Percentiles rank a stretch among this genome's conserved stretches.
These are phyloP conservation scores for Drosophila insularis DNA, from an alignment of 1,140 invertebrate genomes.

Conservation along the genomic window DNA sequence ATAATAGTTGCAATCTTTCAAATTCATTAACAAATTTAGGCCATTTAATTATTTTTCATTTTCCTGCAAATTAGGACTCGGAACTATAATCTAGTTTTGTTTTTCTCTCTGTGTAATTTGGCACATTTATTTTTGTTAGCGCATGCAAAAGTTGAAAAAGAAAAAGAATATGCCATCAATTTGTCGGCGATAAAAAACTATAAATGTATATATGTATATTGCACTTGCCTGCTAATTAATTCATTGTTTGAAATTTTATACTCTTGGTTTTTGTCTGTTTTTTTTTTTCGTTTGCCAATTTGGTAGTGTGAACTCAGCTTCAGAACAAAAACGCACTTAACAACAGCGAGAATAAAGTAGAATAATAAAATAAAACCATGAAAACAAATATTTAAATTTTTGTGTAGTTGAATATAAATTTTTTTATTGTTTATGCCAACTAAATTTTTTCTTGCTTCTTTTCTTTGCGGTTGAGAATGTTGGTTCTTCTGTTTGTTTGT, in stretches of 20 bases:
- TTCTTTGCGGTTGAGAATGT: conserved; percentile 5
- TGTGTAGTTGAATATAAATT: conserved; percentile 14
- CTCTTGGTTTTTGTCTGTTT: background rate
- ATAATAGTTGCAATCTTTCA: too few species aligned
- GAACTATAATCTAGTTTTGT: background rate
- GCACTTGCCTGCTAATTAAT: conserved; percentile 67
- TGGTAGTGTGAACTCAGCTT: conserved; percentile 30
- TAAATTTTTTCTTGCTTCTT: conserved; percentile 17
- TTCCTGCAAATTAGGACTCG: too few species aligned
- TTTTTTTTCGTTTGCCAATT: conserved; percentile 3
- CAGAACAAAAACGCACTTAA: conserved; percentile 22
- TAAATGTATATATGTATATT: conserved; percentile 17
- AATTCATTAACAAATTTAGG: too few species aligned
- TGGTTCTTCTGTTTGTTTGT: conserved; percentile 21
- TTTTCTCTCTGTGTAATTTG: conserved; percentile 1
- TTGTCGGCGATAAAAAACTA: conserved; percentile 38
- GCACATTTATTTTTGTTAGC: background rate
- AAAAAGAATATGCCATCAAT: background rate
- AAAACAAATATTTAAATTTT: conserved; percentile 15
- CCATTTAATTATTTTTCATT: too few species aligned
- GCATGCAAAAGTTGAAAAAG: background rate
- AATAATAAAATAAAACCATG: conserved; percentile 15
- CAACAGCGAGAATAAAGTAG: conserved; percentile 27
- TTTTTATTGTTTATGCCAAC: conserved; percentile 37
- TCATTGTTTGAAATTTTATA: conserved; percentile 53